A percentile compares a stretch with the other conserved stretches of the same genome.
These are phyloP conservation scores for Tenthredo notha DNA, from an alignment of 2,888 invertebrate genomes.

Conservation along the genomic window DNA sequence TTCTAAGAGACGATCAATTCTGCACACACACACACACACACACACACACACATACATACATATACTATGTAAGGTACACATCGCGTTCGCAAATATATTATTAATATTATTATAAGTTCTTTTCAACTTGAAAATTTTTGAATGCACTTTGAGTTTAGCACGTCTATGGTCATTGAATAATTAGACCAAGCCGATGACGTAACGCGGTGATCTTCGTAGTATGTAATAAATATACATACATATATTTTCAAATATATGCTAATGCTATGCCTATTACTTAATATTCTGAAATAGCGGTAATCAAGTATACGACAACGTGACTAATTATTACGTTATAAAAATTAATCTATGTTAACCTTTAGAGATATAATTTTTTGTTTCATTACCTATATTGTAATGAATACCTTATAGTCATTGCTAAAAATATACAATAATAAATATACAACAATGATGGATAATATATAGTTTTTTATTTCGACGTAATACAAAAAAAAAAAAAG, in stretches of 20 bases:
- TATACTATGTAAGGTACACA: too few relatives aligned
- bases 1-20: background rate
- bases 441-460: background rate
- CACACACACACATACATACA: too few relatives aligned
- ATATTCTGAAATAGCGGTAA: background rate
- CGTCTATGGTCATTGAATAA: constrained; percentile 20
- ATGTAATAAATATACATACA: too few relatives aligned
- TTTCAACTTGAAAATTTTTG: background rate
- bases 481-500: background rate
- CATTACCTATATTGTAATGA: too few relatives aligned
- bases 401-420: background rate
- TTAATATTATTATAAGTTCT: background rate
- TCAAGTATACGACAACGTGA: background rate
- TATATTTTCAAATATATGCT: background rate
- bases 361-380: background rate
- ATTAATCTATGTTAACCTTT: background rate
- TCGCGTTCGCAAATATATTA: background rate
- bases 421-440: background rate
- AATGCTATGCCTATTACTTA: background rate
- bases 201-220: background rate
- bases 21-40: background rate
- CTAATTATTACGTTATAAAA: background rate
- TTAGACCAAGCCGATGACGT: constrained; percentile 25
- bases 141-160: background rate
- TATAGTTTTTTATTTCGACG: background rate